These are phyloP conservation scores for Pristionchus mayeri DNA, from an alignment of 2,888 invertebrate genomes.

Conservation along the genomic window DNA sequence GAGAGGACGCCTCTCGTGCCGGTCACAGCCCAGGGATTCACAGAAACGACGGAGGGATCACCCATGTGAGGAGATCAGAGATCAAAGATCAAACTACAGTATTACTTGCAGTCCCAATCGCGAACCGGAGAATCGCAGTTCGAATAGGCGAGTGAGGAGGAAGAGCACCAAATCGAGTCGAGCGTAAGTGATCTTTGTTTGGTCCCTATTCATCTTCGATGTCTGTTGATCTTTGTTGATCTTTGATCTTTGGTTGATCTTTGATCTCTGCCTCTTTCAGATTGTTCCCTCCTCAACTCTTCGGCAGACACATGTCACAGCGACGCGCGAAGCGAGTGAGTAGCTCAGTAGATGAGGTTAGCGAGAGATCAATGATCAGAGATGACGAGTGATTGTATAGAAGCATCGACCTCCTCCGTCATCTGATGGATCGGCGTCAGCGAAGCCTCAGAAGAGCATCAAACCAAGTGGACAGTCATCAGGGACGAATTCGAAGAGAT, in stretches of 20 bases:
- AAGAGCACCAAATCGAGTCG: neutral
- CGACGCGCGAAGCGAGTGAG: neutral
- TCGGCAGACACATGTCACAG: neutral
- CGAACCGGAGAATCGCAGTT: neutral
- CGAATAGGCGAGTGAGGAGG: neutral
- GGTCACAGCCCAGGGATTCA: neutral
- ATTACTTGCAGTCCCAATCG: neutral
- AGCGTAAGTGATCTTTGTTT: neutral
- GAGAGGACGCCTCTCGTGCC: neutral
- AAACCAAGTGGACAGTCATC: neutral
- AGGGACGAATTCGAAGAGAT: neutral
- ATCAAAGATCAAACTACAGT: slow-evolving; percentile 27
- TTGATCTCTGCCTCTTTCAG: slow-evolving; percentile 1
- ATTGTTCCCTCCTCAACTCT: slow-evolving; percentile 17
- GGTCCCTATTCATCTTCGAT: no score
- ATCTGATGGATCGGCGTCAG: neutral
- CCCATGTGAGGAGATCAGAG: neutral
- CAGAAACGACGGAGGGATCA: neutral
- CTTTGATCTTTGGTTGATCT: neutral
- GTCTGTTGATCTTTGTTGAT: neutral
- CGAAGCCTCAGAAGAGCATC: neutral
- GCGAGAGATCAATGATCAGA: slow-evolving; percentile 25
- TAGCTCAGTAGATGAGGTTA: neutral
- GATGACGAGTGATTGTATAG: neutral
- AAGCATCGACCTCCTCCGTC: neutral